Conservation (phyloP, 2,888 invertebrate genomes). For the Zaprionus lineosus region DNA sequence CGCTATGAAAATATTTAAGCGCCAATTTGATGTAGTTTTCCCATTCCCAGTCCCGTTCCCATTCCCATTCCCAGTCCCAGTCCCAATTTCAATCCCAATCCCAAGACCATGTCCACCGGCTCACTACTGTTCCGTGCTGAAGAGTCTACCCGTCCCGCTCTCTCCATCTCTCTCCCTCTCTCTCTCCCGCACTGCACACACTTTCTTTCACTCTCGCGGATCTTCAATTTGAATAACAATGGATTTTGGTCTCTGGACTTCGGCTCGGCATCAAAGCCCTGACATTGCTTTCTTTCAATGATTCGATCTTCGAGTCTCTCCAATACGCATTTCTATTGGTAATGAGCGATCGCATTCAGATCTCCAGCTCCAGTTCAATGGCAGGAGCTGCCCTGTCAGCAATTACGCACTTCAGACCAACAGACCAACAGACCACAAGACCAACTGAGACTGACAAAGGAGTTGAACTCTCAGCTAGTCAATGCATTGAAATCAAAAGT, state of each 20-base stretch:
- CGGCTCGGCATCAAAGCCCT: slow-evolving; percentile 74
- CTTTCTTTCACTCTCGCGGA: slow-evolving; percentile 11
- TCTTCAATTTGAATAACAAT: slow-evolving; percentile 77
- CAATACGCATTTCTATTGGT: slow-evolving; percentile 57
- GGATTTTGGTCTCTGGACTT: slow-evolving; percentile 26
- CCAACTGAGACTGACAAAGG: slow-evolving; percentile 62
- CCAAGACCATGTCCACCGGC: not conserved
- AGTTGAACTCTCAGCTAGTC: slow-evolving; percentile 48
- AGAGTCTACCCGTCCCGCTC: slow-evolving; percentile 11
- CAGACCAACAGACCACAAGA: no score
- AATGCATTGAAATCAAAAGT: slow-evolving; percentile 61
- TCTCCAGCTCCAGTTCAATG: slow-evolving; percentile 21
- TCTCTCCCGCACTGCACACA: not conserved
- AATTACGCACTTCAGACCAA: slow-evolving; percentile 73
- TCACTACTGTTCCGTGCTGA: slow-evolving; percentile 23
- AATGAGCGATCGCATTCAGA: slow-evolving; percentile 55
- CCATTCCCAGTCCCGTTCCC: slow-evolving; percentile 11
- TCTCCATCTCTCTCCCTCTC: not conserved
- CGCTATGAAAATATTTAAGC: slow-evolving; percentile 77
- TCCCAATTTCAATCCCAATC: not conserved
- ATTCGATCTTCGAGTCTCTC: slow-evolving; percentile 24
- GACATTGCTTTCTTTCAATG: slow-evolving; percentile 38
- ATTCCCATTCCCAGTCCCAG: slow-evolving; percentile 8
- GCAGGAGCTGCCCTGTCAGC: slow-evolving; percentile 72
- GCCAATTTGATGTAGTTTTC: slow-evolving; percentile 77